Evolutionary conservation across 2,888 invertebrate species (phyloP).

Genomic region (Leucoma salicis): DNA sequence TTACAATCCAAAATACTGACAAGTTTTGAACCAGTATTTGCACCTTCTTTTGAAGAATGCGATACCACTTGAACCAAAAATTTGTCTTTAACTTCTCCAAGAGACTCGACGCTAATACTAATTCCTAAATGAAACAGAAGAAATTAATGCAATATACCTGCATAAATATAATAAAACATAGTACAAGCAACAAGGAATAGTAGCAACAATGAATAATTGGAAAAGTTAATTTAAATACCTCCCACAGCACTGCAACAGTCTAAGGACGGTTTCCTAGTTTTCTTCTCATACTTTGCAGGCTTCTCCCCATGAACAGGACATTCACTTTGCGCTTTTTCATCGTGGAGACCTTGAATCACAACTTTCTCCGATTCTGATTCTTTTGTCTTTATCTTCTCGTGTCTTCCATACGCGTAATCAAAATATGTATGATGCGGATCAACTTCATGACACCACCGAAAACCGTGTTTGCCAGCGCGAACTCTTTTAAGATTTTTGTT

Average conservation of each 20-base stretch:
- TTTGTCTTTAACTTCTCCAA: conserved; percentile 74
- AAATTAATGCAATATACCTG: neutral
- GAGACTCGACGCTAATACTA: conserved; percentile 66
- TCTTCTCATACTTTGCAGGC: conserved; percentile 54
- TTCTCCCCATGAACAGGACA: conserved; percentile 46
- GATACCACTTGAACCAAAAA: conserved; percentile 84
- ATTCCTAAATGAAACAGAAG: conserved; percentile 42
- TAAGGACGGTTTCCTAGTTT: conserved; percentile 56
- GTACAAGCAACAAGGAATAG: no score
- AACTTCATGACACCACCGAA: conserved; percentile 69
- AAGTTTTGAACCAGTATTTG: conserved; percentile 82
- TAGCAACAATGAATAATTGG: no score
- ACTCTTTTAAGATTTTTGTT: conserved; percentile 54
- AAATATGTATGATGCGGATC: conserved; percentile 70
- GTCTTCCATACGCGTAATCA: conserved; percentile 63
- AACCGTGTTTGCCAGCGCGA: conserved; percentile 63
- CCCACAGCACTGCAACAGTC: conserved; percentile 77
- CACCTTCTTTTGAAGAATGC: conserved; percentile 80
- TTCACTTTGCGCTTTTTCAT: conserved; percentile 29
- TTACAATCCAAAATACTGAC: conserved; percentile 82
- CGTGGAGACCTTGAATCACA: conserved; percentile 57
- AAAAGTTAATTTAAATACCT: no score
- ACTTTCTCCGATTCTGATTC: conserved; percentile 46
- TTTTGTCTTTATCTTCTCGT: conserved; percentile 53
- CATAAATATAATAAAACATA: no score